Evolutionary conservation across 2,888 invertebrate genomes (phyloP).

Genomic region (Hybos culiciformis): DNA sequence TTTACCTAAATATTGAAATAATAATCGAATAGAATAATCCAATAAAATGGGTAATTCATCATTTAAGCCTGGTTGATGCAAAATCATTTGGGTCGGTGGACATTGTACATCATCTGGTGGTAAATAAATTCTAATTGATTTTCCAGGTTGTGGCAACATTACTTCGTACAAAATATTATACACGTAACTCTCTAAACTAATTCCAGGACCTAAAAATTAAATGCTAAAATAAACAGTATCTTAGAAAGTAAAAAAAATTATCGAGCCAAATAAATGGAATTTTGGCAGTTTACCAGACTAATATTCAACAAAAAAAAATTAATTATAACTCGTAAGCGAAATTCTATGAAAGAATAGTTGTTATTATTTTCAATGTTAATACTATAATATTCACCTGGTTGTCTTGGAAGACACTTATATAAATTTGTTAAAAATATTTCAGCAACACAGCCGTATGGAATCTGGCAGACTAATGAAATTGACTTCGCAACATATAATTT

Average conservation of each 20-base stretch:
- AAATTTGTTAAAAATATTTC: constrained; percentile 77
- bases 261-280: constrained; percentile 18
- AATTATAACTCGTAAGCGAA: not conserved
- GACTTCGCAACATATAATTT: constrained; percentile 91
- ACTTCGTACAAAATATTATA: constrained; percentile 93
- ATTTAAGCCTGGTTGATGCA: constrained; percentile 62
- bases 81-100: constrained; percentile 48
- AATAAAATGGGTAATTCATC: constrained; percentile 87
- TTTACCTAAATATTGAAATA: constrained; percentile 79
- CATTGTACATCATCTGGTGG: constrained; percentile 57
- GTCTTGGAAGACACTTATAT: constrained; percentile 59
- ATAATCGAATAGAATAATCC: constrained; percentile 78
- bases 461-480: constrained; percentile 82
- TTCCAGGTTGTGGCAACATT: constrained; percentile 75
- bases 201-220: constrained; percentile 53
- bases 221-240: too few species aligned
- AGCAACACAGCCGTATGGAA: constrained; percentile 78
- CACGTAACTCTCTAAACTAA: constrained; percentile 85
- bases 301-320: not conserved
- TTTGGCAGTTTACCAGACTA: not conserved
- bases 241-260: constrained; percentile 71
- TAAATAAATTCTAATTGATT: constrained; percentile 65
- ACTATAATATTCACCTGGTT: too few species aligned
- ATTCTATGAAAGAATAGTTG: not conserved
- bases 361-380: not conserved